Evolutionary conservation across 2,797 vertebrate genomes (phyloP), one percentile per base, ranked within the genome.

Genomic region (Thripadectes ignobilis): DNA sequence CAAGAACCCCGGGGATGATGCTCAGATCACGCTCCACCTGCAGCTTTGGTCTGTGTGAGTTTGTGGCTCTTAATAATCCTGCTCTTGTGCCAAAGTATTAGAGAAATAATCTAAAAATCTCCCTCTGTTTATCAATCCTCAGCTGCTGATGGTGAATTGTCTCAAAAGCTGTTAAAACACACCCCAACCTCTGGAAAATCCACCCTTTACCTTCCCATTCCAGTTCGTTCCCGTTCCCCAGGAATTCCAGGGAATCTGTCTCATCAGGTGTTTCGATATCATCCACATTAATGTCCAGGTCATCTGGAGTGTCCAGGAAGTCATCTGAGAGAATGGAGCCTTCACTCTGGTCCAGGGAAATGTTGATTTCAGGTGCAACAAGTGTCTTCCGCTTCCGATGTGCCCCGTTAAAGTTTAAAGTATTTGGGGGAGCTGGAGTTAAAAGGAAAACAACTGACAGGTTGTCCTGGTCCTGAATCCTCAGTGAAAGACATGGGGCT

Each of bases 261-360:
- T 99, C 99, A 1, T 99, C 99, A 0, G 99, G 99, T 1, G 99
- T 99, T 73, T 99, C 99, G 0, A 99, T 99, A 86, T 99, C 99
- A 1, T 99, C 99, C 38, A 99, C 98, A 0, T 99, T 99, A 26
- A 99, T 99, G 93, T 99, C 99, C 95, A 99, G 98, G 96, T 99
- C 99, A 3, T 99, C 99, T 0, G 99, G 99, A 0, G 99, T 99
- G 93, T 99, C 99, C 96, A 99, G 92, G 94, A 99, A 99, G 95
- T 99, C 99, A 0, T 99, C 99, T 0, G 99, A 99, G 89, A 99
- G 98, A 96, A 99, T 96, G 21, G 99, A 99, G 3, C 99, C 99
- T 92, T 99, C 99, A 2, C 99, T 99, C 85, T 99, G 99, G 95
- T 99, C 99, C 97, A 99, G 97, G 23, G 99, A 99, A 76, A 99